Base-by-base conservation (phyloP, 2,113 vertebrate genomes). In the Melospiza georgiana region DNA sequence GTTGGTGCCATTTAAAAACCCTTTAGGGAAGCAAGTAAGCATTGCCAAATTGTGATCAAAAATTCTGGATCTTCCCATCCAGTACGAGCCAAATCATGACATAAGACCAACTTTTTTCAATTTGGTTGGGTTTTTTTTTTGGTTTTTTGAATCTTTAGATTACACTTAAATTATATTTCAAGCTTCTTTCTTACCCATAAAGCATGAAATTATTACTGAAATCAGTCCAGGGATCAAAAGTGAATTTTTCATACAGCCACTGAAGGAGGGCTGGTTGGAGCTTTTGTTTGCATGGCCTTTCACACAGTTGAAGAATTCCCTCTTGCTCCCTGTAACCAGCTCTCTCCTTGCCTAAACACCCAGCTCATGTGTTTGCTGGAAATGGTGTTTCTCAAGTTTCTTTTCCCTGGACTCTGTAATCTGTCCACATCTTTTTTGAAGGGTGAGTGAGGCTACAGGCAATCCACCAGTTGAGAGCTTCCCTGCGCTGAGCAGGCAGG, bases 11-110 rank as follows among this genome's bases (percentile, higher is more conserved):
- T 90, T 94, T 49, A 7, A 90, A 93, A 94, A 69, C 59, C 74
- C 84, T 95, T 90, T 87, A 93, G 87, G 94, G 87, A 91, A 95
- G n/a, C 58, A 76, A 93, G 58, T 43, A 83, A 95, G 46, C 35
- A 33, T 43, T 95, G 90, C 85, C 85, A 94, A 90, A 83, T 43
- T n/a, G 43, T 91, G 72, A 90, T 90, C 22, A 94, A 80, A 95
- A 90, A 67, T 81, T 81, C 43, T 87, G 71, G 15, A 88, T 89
- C 68, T 92, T 93, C 93, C 79, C 44, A 84, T 49, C 57, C 48
- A 65, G 6, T 11, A 8, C 0, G 4, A 93, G 91, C 91, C 94
- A 95, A 94, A 81, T 68, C 35, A 92, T 95, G 80, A 97, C 57
- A 68, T 59, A 75, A 93, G 83, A 67, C 28, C 48, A 74, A 66